Conservation (phyloP, 2,113 vertebrate species). For the Azemiops feae region DNA sequence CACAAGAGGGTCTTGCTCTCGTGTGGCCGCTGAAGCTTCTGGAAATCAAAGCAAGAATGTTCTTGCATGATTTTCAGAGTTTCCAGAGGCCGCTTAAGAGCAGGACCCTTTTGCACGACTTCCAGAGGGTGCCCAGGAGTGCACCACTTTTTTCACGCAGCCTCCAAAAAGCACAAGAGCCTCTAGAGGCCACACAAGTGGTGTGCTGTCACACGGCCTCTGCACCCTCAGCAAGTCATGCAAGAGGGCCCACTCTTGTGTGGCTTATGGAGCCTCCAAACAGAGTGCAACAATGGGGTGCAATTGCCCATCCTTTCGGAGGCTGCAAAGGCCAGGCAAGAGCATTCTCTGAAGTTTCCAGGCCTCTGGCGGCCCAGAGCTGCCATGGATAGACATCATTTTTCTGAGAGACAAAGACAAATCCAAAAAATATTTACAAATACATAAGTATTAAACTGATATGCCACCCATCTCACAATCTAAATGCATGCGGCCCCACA, state of each 20-base stretch:
- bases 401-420: neutral
- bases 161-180: neutral
- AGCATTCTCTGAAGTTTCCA: neutral
- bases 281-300: neutral
- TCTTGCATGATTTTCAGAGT: neutral
- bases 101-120: neutral
- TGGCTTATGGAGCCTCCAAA: neutral
- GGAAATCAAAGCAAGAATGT: neutral
- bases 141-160: neutral
- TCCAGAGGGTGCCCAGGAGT: neutral
- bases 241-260: neutral
- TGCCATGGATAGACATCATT: neutral
- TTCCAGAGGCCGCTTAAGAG: neutral
- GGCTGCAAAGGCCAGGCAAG: neutral
- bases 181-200: neutral
- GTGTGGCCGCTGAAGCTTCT: neutral
- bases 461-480: neutral
- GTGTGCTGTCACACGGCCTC: neutral
- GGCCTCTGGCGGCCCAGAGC: neutral
- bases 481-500: neutral
- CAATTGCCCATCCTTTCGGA: neutral
- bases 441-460: neutral
- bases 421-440: neutral
- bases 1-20: neutral
- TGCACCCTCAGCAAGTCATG: neutral